Conservation (phyloP, 2,797 vertebrate genomes). For the Zonotrichia albicollis region DNA sequence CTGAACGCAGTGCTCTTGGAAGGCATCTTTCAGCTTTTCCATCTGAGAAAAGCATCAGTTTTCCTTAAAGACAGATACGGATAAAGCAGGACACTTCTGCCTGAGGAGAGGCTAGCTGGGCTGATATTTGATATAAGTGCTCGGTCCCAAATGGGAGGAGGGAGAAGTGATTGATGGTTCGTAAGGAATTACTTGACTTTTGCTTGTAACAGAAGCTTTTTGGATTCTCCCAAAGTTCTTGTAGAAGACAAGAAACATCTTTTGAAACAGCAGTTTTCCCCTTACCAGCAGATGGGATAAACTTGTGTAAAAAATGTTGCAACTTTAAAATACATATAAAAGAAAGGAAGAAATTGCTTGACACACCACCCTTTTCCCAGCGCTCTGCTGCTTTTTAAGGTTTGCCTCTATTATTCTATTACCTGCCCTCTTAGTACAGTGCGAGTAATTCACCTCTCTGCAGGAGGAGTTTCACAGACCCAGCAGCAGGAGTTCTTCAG, state of each 20-base stretch:
- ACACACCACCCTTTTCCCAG: background rate
- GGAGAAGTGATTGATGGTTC: conserved; percentile 49
- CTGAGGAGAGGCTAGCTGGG: conserved; percentile 12
- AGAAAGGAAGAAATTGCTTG: background rate
- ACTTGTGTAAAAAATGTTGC: background rate
- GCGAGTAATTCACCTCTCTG: background rate
- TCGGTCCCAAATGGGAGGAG: conserved; percentile 54
- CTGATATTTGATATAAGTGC: conserved; percentile 52
- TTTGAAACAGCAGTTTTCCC: background rate
- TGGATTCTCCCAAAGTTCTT: conserved; percentile 42
- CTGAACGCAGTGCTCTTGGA: background rate
- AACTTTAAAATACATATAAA: background rate
- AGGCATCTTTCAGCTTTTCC: background rate
- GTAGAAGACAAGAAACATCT: background rate
- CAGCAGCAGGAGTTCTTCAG: background rate
- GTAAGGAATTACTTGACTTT: conserved; percentile 1
- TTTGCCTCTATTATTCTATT: background rate
- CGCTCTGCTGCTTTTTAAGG: background rate
- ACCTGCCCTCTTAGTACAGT: background rate
- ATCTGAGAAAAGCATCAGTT: conserved; percentile 61
- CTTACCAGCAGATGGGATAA: conserved; percentile 21
- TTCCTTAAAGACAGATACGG: conserved; percentile 21
- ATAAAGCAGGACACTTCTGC: conserved; percentile 25
- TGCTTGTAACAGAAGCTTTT: conserved; percentile 42
- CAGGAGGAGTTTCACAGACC: background rate